Evolutionary conservation across 2,888 invertebrate species (phyloP), one percentile per base, ranked within the genome.

Genomic region (Zhuqinia jingwanae): DNA sequence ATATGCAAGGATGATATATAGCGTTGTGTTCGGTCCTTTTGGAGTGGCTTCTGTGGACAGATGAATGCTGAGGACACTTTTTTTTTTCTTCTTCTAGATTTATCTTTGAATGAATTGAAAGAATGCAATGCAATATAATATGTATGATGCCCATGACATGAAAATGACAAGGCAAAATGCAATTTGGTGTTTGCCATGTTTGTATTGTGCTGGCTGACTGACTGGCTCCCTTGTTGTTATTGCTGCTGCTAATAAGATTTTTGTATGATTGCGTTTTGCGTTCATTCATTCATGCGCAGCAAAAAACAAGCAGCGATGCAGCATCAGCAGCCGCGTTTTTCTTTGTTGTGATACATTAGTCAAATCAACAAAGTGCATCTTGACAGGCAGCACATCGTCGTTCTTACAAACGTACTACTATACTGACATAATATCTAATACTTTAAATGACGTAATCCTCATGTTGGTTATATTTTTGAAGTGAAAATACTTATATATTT

Each of bases 91-190:
- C n/a, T n/a, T n/a, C n/a, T n/a, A n/a, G n/a, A n/a, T n/a, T n/a
- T n/a, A n/a, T n/a, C n/a, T n/a, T 36, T 68, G 68, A 47, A 70
- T 47, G 70, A 25, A 36, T 36, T 6, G n/a, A 25, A 47, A 45
- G 47, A 47, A 13, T 50, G 50, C 45, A 70, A 27, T 50, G 70
- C 25, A 70, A 50, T 50, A 47, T 45, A 45, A 70, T 22, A 68
- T 68, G 42, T 75, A 17, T 25, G 73, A 45, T 81, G 81, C 42
- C 81, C 81, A 81, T 81, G 81, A 81, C 81, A 81, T 81, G 81
- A 81, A 75, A 81, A 81, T 81, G 73, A 81, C 81, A 81, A 81
- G 81, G 81, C 75, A 56, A 75, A 75, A 75, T 75, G 75, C 75
- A 75, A 53, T 50, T 17, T 53, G 53, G n/a, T 53, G 15, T 36